Evolutionary conservation across 2,888 invertebrate genomes (phyloP), one percentile per base, ranked within the genome.

Genomic region (Spodoptera exigua): DNA sequence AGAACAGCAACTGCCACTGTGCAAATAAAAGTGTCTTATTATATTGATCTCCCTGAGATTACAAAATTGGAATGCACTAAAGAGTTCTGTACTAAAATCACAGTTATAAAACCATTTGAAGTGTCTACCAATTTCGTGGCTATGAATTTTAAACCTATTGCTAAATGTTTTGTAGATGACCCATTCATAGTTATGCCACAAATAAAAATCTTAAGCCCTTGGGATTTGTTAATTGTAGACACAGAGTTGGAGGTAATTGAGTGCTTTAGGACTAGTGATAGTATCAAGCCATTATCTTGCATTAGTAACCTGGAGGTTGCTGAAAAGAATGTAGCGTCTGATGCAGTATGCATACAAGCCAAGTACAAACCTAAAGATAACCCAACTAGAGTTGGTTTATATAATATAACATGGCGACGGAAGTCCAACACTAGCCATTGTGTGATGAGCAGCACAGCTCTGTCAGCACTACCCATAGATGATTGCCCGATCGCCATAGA

Each of bases 51-150:
- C 37, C 89, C 89, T 57, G 89, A 90, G 71, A 88, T 89, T 64
- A 82, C 86, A 11, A 90, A 86, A 66, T 79, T 95, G 66, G 90
- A 95, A 62, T 95, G 96, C 85, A 91, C 93, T 43, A 96, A 95
- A 82, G 96, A 96, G 74, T 95, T 95, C 70, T 90, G 88, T 16
- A 94, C 96, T 47, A 94, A 94, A 74, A 91, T 96, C 56, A 92
- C 95, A 63, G 95, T 96, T 5, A 95, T 96, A 4, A 96, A 96
- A 83, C 96, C 97, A 13, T 96, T 97, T 87, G 96, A 96, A 80
- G 95, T 96, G 1, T 88, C 94, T 2, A 95, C 96, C 9, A 95
- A 95, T 81, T 97, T 95, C 90, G 94, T 95, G 64, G 95, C 96
- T 5, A 93, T 95, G 83, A 94, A 95, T 68, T 96, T 96, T 80